Evolutionary conservation across 1,140 invertebrate species (phyloP).

Genomic region (Drosophila santomea): DNA sequence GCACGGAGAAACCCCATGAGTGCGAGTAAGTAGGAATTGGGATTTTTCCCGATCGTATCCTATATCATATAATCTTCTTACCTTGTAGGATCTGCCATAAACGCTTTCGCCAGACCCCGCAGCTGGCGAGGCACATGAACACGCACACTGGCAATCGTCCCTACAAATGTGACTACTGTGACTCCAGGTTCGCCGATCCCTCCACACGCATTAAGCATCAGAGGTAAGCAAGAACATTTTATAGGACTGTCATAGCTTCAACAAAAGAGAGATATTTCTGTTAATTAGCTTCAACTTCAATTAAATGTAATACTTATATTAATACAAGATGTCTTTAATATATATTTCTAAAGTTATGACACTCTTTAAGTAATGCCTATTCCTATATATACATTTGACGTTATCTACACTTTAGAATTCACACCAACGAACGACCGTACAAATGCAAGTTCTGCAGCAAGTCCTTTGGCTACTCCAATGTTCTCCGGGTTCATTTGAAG

Average conservation of each 20-base stretch:
- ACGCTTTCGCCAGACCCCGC: conserved; percentile 69
- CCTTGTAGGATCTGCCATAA: conserved; percentile 75
- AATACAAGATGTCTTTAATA: too few relatives aligned
- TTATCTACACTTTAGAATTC: conserved; percentile 52
- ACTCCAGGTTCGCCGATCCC: conserved; percentile 88
- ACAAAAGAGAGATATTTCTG: background rate
- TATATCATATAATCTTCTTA: background rate
- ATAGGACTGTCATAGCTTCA: too few relatives aligned
- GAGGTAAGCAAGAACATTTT: conserved; percentile 71
- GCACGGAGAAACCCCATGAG: conserved; percentile 67
- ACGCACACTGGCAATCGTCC: conserved; percentile 74
- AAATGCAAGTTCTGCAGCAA: conserved; percentile 69
- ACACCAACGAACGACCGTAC: conserved; percentile 77
- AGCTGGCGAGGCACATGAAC: conserved; percentile 77
- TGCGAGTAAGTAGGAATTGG: conserved; percentile 69
- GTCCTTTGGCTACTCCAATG: conserved; percentile 75
- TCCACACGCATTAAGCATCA: conserved; percentile 87
- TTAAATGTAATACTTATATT: too few relatives aligned
- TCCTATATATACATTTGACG: too few relatives aligned
- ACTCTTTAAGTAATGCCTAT: background rate
- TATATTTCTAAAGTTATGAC: background rate
- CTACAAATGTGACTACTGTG: conserved; percentile 86
- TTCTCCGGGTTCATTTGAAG: conserved; percentile 70
- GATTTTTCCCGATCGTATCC: too few relatives aligned
- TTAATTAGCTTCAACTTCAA: too few relatives aligned